Conservation (phyloP, 2,888 invertebrate species). For the Heliconius sara region DNA sequence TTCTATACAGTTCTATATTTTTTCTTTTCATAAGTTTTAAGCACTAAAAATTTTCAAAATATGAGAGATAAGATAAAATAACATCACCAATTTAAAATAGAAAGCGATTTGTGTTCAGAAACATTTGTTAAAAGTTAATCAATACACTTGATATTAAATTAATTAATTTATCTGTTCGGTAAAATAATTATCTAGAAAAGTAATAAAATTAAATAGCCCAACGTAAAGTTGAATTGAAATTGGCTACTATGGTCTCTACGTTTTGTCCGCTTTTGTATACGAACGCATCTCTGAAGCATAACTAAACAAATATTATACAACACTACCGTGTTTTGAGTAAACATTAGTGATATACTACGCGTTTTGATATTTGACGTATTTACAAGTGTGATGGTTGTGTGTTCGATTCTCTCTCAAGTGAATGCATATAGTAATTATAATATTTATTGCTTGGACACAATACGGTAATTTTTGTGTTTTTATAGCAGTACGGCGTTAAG, state of each 20-base stretch:
- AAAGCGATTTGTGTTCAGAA: no score
- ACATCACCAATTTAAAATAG: no score
- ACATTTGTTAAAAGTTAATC: no score
- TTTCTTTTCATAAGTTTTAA: no score
- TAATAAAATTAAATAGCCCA: not conserved
- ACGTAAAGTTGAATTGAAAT: not conserved
- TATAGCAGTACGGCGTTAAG: not conserved
- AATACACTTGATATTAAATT: no score
- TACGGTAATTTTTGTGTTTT: not conserved
- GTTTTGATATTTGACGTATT: not conserved
- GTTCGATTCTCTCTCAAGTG: not conserved
- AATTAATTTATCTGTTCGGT: not conserved
- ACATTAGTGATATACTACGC: slow-evolving; percentile 22
- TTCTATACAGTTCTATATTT: no score
- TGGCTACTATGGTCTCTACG: not conserved
- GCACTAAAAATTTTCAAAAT: no score
- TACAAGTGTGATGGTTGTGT: not conserved
- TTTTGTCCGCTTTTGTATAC: slow-evolving; percentile 31
- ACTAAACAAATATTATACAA: slow-evolving; percentile 31
- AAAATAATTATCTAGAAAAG: not conserved
- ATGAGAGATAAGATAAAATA: no score
- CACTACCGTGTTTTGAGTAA: slow-evolving; percentile 19
- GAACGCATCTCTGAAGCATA: slow-evolving; percentile 30
- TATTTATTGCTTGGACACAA: not conserved
- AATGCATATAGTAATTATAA: not conserved